A percentile compares a stretch with the other conserved stretches of the same genome.
Evolutionary conservation across 2,113 vertebrate species (phyloP).

Genomic region (Platysteira castanea): DNA sequence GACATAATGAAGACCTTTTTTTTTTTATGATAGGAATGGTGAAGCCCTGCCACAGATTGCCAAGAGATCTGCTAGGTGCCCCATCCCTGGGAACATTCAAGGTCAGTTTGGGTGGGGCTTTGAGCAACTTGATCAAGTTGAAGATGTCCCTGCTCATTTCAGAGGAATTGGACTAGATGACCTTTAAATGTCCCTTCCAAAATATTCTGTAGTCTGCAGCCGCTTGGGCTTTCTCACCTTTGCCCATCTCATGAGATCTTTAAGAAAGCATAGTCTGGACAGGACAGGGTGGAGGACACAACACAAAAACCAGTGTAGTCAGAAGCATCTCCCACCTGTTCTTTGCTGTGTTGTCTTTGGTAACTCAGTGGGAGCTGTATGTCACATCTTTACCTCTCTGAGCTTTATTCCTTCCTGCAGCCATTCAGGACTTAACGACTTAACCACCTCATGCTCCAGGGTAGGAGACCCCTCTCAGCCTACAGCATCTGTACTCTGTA

Average conservation of each 20-base stretch:
- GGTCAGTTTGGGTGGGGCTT: background rate
- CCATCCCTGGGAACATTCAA: too few species aligned
- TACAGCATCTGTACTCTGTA: background rate
- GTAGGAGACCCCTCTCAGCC: fast-evolving
- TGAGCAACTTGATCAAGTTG: background rate
- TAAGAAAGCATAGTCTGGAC: background rate
- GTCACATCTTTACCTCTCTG: background rate
- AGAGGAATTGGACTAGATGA: fast-evolving
- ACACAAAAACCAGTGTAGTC: background rate
- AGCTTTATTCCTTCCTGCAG: background rate
- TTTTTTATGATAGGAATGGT: fast-evolving
- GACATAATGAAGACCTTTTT: background rate
- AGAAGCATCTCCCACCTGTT: background rate
- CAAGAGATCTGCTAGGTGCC: too few species aligned
- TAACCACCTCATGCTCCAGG: fast-evolving
- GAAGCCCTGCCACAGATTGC: fast-evolving
- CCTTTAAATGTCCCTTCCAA: background rate
- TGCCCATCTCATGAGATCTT: background rate
- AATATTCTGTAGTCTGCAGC: background rate
- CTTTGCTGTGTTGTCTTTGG: background rate
- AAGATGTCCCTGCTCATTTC: too few species aligned
- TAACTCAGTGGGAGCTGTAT: fast-evolving
- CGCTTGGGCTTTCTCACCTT: background rate
- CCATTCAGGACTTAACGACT: background rate
- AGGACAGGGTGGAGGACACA: background rate